Evolutionary conservation across 2,888 invertebrate species (phyloP), one percentile per base, ranked within the genome.

Genomic region (Thereva unica): DNA sequence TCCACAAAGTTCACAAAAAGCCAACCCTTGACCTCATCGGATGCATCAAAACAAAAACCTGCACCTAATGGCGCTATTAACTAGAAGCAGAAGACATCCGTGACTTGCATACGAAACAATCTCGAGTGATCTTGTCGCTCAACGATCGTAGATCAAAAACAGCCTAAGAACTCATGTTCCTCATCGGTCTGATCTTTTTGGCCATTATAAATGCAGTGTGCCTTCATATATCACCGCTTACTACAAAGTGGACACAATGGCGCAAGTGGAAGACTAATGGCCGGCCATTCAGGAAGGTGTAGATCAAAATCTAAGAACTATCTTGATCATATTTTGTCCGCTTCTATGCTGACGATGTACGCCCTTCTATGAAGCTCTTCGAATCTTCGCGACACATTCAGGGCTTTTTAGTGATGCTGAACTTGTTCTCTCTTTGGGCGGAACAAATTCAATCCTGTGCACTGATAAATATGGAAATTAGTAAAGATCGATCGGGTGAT

Each of bases 391-490:
- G 23, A 23, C 23, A 23, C 23, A 23, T 23, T 23, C 23, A 23
- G 23, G 23, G 23, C 23, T 23, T 23, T 23, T 23, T 23, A 2
- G 23, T 23, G 23, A 23, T 23, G 23, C 23, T 23, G 23, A 23
- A 23, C 23, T 23, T 23, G 23, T 23, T 23, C 23, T 23, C 37
- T 38, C 3, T 34, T 38, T 38, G 38, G 40, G 53, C 53, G 53
- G 40, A 53, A 38, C 37, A 53, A 38, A 53, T 53, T 40, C 37
- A 10, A 53, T 53, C 53, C 37, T 38, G 40, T 40, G 50, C 12
- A 9, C 50, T 41, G 59, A 59, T 59, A 59, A 61, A 61, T 61
- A 61, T 61, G 61, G 50, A 61, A 61, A 61, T 61, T 23, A 50
- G 40, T 41, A n/a, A n/a, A 49, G 49, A 61, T 61, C 49, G 34